These are phyloP conservation scores for Salminus brasiliensis DNA, from an alignment of 2,113 vertebrate species.

Conservation along the genomic window DNA sequence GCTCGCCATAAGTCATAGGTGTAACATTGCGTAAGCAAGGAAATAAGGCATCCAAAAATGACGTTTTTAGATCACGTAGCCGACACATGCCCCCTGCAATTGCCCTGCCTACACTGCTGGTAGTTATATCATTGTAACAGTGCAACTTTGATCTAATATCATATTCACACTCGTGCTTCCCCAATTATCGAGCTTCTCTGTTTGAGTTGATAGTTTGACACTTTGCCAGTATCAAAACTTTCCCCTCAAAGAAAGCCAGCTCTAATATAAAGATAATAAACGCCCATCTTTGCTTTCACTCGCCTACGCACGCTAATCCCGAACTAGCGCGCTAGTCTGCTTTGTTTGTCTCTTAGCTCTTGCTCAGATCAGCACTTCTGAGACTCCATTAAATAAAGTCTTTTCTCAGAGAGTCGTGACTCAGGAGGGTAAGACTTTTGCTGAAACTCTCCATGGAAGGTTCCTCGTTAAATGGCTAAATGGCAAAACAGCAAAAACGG, in stretches of 20 bases:
- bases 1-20: no score
- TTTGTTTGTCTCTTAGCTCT: background rate
- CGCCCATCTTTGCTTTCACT: background rate
- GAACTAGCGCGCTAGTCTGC: background rate
- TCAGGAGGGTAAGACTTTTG: background rate
- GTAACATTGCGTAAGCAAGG: no score
- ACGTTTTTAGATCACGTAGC: no score
- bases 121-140: background rate
- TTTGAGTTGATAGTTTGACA: background rate
- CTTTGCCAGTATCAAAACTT: background rate
- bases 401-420: background rate
- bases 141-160: background rate
- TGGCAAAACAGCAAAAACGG: no score
- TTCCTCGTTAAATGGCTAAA: background rate
- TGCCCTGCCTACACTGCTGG: background rate
- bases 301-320: background rate
- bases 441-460: background rate
- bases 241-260: background rate
- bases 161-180: background rate
- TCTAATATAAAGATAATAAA: background rate
- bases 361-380: background rate
- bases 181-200: background rate
- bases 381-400: background rate
- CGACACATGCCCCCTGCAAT: background rate
- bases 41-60: no score